phyloP scores from a whole-genome alignment of 2,888 invertebrate genomes.

The Pammene aurita region DNA sequence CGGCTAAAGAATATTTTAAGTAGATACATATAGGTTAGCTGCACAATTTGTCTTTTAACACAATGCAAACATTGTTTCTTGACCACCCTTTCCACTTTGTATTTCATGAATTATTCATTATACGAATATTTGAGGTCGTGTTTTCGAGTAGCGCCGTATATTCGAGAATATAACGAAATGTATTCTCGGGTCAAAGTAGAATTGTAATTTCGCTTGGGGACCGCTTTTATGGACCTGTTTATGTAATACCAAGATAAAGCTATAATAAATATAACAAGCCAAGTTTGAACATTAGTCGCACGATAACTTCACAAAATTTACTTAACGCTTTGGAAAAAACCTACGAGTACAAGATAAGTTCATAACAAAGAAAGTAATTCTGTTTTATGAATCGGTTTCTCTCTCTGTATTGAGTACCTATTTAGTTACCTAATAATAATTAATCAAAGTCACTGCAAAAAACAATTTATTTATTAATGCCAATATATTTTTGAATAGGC shows the following conservation, averaged over 20 bases:
- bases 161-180: slow-evolving; percentile 38
- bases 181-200: slow-evolving; percentile 39
- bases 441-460: background rate
- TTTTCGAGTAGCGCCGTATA: slow-evolving; percentile 40
- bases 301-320: background rate
- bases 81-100: slow-evolving; percentile 43
- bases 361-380: background rate
- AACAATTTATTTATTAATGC: background rate
- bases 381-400: background rate
- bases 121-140: slow-evolving; percentile 43
- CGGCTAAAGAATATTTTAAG: no score
- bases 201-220: slow-evolving; percentile 39
- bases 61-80: slow-evolving; percentile 39
- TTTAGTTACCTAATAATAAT: no score
- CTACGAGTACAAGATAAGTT: background rate
- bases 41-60: slow-evolving; percentile 31
- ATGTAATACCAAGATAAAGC: slow-evolving; percentile 35
- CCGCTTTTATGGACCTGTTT: slow-evolving; percentile 39
- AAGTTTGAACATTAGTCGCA: slow-evolving; percentile 15
- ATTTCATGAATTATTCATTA: slow-evolving; percentile 46
- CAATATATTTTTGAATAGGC: background rate
- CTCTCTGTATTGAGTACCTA: background rate
- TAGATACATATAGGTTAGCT: background rate
- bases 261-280: slow-evolving; percentile 28
- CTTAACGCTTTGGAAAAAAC: background rate